Conservation (phyloP, 2,113 vertebrate species). For the Petromus typicus region DNA sequence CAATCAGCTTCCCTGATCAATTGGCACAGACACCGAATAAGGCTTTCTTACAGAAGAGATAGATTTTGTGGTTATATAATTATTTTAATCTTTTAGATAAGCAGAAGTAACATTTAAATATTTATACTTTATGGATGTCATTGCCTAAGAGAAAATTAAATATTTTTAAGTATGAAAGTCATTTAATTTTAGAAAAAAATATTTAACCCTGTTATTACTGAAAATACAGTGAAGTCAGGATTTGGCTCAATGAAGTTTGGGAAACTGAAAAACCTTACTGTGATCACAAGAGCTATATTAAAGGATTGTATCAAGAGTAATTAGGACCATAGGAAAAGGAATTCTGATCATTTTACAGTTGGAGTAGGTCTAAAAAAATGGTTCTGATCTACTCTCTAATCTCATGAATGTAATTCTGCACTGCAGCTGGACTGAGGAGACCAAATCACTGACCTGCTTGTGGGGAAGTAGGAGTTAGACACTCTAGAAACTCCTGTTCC, state of each 20-base stretch:
- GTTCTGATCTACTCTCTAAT: background rate
- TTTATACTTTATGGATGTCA: background rate
- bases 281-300: constrained; percentile 1
- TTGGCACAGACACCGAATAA: constrained; percentile 78
- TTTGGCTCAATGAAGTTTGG: background rate
- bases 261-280: background rate
- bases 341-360: background rate
- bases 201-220: constrained; percentile 3
- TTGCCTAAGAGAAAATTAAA: constrained; percentile 24
- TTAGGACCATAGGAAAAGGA: background rate
- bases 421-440: background rate
- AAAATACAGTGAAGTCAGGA: constrained; percentile 40
- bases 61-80: constrained; percentile 76
- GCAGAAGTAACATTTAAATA: constrained; percentile 22
- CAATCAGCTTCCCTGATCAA: constrained; percentile 81
- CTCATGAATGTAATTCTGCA: background rate
- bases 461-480: background rate
- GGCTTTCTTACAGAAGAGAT: constrained; percentile 74
- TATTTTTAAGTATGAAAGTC: constrained; percentile 17
- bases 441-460: background rate
- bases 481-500: background rate
- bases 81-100: constrained; percentile 45
- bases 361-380: background rate
- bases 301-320: background rate
- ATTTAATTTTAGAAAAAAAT: constrained; percentile 41